Conservation (phyloP, 1,140 invertebrate species). For the Tribolium castaneum region DNA sequence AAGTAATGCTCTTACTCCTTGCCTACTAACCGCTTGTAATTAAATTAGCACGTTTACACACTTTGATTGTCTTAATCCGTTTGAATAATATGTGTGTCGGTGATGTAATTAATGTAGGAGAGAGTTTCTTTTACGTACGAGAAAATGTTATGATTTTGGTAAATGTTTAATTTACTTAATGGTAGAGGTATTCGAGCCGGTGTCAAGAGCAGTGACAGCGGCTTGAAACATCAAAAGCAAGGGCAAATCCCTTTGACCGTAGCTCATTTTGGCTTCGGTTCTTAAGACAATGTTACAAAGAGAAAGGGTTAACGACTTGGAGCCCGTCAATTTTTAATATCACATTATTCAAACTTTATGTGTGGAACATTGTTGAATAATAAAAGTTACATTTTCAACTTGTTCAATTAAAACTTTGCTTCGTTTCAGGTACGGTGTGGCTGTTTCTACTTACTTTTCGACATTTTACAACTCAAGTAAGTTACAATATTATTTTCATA, state of each 20-base stretch:
- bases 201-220: not conserved
- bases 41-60: constrained; percentile 32
- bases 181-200: not conserved
- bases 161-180: constrained; percentile 20
- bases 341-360: not conserved
- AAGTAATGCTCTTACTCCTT: constrained; percentile 1
- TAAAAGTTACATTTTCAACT: not conserved
- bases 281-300: constrained; percentile 14
- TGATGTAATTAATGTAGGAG: constrained; percentile 7
- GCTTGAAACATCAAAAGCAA: constrained; percentile 15
- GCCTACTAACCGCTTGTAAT: constrained; percentile 14
- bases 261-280: constrained; percentile 1
- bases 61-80: constrained; percentile 20
- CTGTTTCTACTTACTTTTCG: no score
- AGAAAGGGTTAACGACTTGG: constrained; percentile 3
- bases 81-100: constrained; percentile 21
- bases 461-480: no score
- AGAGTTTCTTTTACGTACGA: no score
- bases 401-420: not conserved
- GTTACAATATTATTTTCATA: no score
- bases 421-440: not conserved
- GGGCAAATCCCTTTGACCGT: constrained; percentile 9
- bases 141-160: not conserved
- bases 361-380: not conserved
- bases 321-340: not conserved